Evolutionary conservation across 2,797 vertebrate genomes (phyloP).

Genomic region (Ctenopoma multispine): DNA sequence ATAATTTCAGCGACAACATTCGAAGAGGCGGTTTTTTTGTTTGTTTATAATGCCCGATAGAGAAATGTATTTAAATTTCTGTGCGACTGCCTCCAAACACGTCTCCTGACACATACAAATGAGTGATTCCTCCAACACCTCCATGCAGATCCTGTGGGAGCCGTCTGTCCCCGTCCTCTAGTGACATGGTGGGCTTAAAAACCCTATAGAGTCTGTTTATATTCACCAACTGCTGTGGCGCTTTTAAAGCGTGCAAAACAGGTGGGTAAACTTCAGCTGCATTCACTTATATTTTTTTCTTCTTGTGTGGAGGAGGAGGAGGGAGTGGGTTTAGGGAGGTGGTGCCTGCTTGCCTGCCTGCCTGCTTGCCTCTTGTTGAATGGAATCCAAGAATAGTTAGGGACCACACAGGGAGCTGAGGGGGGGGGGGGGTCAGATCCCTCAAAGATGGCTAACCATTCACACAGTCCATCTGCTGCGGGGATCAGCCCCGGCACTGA

Average conservation of each 20-base stretch:
- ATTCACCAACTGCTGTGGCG: conserved; percentile 82
- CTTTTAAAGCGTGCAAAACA: conserved; percentile 87
- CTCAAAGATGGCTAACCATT: conserved; percentile 96
- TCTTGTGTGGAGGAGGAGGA: conserved; percentile 74
- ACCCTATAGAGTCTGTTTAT: conserved; percentile 81
- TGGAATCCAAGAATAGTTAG: conserved; percentile 96
- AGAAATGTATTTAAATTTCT: conserved; percentile 38
- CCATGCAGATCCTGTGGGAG: conserved; percentile 58
- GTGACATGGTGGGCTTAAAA: conserved; percentile 78
- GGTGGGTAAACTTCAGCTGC: conserved; percentile 91
- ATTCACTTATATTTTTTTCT: conserved; percentile 85
- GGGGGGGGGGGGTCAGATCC: conserved; percentile 85
- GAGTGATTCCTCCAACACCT: conserved; percentile 62
- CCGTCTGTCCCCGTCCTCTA: conserved; percentile 61
- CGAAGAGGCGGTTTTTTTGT: not conserved
- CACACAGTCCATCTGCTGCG: conserved; percentile 96
- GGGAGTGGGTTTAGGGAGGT: conserved; percentile 78
- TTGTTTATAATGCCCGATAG: conserved; percentile 17
- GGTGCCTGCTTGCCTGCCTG: conserved; percentile 82
- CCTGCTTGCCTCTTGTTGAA: conserved; percentile 92
- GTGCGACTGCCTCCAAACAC: conserved; percentile 33
- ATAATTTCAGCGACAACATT: conserved; percentile 21
- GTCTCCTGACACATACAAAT: conserved; percentile 37
- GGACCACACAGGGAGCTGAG: conserved; percentile 94
- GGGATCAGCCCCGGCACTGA: conserved; percentile 86